These are phyloP conservation scores for Hydroisotoma schaefferi DNA, from an alignment of 2,888 invertebrate genomes.

Conservation along the genomic window DNA sequence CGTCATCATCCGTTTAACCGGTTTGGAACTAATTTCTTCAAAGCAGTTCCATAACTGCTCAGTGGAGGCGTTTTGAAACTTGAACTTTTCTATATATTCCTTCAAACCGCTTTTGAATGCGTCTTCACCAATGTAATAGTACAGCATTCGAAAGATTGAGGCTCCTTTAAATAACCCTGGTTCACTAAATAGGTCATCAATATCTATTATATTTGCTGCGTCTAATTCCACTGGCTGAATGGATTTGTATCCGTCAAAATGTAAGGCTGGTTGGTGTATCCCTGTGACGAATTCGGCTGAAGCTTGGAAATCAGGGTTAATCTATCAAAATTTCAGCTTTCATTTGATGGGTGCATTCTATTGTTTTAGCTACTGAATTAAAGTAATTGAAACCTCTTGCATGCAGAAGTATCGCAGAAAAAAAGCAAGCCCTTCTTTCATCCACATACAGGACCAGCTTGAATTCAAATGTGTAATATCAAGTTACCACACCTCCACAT, in stretches of 20 bases:
- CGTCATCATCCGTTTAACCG: conserved; percentile 86
- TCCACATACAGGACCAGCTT: conserved; percentile 81
- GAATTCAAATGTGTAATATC: too few relatives aligned
- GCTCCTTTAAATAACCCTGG: conserved; percentile 79
- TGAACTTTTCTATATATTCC: conserved; percentile 61
- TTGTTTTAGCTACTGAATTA: not conserved
- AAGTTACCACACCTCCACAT: not conserved
- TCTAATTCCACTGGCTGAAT: conserved; percentile 92
- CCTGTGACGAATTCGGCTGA: conserved; percentile 95
- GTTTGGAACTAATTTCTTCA: conserved; percentile 82
- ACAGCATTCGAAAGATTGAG: conserved; percentile 87
- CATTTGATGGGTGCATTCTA: not conserved
- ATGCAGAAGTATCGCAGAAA: conserved; percentile 95
- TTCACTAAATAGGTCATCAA: conserved; percentile 96
- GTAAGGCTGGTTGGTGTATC: conserved; percentile 77
- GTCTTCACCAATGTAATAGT: conserved; percentile 82
- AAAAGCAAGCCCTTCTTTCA: conserved; percentile 94
- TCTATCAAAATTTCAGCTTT: conserved; percentile 54
- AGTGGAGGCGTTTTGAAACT: conserved; percentile 86
- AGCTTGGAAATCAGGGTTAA: conserved; percentile 93
- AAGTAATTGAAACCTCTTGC: conserved; percentile 53
- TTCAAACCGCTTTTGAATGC: not conserved
- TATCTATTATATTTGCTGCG: conserved; percentile 87
- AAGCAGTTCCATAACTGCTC: conserved; percentile 89
- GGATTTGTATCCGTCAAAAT: conserved; percentile 81